phyloP scores from a whole-genome alignment of 2,888 invertebrate genomes.

The Cheilosia vernalis region DNA sequence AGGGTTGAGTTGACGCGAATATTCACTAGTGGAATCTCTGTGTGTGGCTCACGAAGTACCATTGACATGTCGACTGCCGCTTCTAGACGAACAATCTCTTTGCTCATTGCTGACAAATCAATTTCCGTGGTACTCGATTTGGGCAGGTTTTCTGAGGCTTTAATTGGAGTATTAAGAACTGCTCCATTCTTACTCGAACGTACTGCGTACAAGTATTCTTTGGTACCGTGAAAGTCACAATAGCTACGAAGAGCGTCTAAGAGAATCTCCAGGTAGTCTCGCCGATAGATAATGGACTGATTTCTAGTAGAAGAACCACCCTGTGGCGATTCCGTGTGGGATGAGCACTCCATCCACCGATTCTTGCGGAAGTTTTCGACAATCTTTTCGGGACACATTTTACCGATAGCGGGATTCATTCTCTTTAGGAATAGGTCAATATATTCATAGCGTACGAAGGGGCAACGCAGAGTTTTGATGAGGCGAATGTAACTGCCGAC shows the following conservation, averaged over 20 bases:
- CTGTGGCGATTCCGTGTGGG: slow-evolving; percentile 70
- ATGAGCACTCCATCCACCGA: slow-evolving; percentile 79
- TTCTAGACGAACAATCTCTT: slow-evolving; percentile 75
- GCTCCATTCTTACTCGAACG: neutral
- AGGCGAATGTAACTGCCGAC: slow-evolving; percentile 78
- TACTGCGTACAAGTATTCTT: slow-evolving; percentile 76
- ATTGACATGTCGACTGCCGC: slow-evolving; percentile 76
- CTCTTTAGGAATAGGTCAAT: slow-evolving; percentile 79
- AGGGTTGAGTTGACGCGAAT: slow-evolving; percentile 77
- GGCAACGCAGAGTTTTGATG: slow-evolving; percentile 78
- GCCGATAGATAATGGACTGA: slow-evolving; percentile 73
- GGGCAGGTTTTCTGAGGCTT: slow-evolving; percentile 71
- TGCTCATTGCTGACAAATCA: slow-evolving; percentile 76
- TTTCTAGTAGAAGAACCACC: slow-evolving; percentile 39
- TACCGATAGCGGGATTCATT: slow-evolving; percentile 58
- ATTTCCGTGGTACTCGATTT: slow-evolving; percentile 49
- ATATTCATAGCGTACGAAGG: slow-evolving; percentile 80
- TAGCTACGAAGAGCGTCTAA: slow-evolving; percentile 79
- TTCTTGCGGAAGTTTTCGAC: slow-evolving; percentile 78
- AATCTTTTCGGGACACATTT: slow-evolving; percentile 79
- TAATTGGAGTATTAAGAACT: neutral
- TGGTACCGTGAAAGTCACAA: slow-evolving; percentile 78
- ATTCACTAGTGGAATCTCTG: slow-evolving; percentile 78
- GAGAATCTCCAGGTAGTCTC: slow-evolving; percentile 79
- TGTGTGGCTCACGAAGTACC: slow-evolving; percentile 76